Base-by-base conservation (phyloP, 2,797 vertebrate genomes). In the Poeciliopsis gracilis region DNA sequence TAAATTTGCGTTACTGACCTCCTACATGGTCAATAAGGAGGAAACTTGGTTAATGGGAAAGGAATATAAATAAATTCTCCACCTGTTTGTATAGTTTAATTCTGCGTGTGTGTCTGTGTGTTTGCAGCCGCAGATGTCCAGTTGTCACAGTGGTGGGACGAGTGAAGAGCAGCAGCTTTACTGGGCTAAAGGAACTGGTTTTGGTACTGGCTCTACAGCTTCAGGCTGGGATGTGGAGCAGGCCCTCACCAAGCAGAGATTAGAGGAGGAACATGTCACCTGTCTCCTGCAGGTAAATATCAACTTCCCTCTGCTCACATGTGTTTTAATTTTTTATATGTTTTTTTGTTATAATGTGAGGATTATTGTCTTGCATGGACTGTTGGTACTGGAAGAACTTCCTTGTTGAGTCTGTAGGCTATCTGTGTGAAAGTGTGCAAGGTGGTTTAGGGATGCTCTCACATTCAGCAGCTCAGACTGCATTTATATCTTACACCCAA, bases 151-250 rank as follows among this genome's bases (percentile, higher is more conserved):
- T 28, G 97, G 89, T 5, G 95, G 96, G 12, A 97, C 97, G 82
- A 96, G 96, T 77, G 98, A 99, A 90, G 98, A 99, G 75, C 98
- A 99, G 90, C 98, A 99, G 86, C 89, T 99, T 20, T 99, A 99
- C 87, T 99, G 98, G 98, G 98, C 98, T 57, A 99, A 99, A 90
- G 98, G 98, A 70, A 99, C 98, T 18, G 98, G 98, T 61, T 99
- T 99, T 89, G 98, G 98, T n/a, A 99, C 98, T 3, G 98, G 98
- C 66, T 99, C 98, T 72, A 99, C 98, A n/a, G 98, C 98, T 9
- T 99, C 98, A 1, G 98, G 98, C 49, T 99, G 98, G 98, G 98
- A 99, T 78, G 98, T 99, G 46, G 98, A 99, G 73, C 98, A 99
- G 93, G 98, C 98, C 38, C 96, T 99, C 76, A 99, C 97, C 83